A percentile compares a stretch with the other conserved stretches of the same genome.
Evolutionary conservation across 2,888 invertebrate genomes (phyloP).

Genomic region (Blera fallax): DNA sequence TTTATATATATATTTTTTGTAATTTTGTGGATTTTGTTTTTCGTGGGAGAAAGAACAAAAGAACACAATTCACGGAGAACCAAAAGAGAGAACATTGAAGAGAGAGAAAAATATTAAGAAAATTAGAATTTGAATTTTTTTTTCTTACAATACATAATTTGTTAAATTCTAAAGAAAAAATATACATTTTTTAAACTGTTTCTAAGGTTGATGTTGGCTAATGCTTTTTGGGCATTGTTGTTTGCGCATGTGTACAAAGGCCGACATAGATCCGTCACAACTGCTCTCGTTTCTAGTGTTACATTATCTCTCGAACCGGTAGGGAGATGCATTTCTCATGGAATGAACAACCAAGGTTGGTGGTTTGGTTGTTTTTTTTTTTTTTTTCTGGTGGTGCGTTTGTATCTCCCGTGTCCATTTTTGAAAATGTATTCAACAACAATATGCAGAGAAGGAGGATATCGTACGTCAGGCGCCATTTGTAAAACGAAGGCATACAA

Average conservation of each 20-base stretch:
- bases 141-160: conserved; percentile 62
- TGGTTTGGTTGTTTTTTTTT: conserved; percentile 18
- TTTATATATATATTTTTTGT: background rate
- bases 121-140: conserved; percentile 67
- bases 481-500: conserved; percentile 71
- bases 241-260: conserved; percentile 72
- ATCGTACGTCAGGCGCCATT: conserved; percentile 64
- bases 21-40: conserved; percentile 68
- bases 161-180: conserved; percentile 70
- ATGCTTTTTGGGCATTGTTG: conserved; percentile 59
- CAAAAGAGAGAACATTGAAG: conserved; percentile 72
- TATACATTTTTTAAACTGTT: conserved; percentile 58
- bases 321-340: conserved; percentile 35
- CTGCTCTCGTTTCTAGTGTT: conserved; percentile 19
- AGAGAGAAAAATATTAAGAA: conserved; percentile 72
- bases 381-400: background rate
- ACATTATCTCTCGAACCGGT: conserved; percentile 16
- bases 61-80: conserved; percentile 70
- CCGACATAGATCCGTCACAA: conserved; percentile 66
- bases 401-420: conserved; percentile 9
- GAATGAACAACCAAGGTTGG: conserved; percentile 56
- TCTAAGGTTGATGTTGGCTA: conserved; percentile 54
- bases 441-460: conserved; percentile 34
- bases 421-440: conserved; percentile 24
- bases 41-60: conserved; percentile 63